phyloP scores from a whole-genome alignment of 2,888 invertebrate species.

The Drymonia ruficornis region DNA sequence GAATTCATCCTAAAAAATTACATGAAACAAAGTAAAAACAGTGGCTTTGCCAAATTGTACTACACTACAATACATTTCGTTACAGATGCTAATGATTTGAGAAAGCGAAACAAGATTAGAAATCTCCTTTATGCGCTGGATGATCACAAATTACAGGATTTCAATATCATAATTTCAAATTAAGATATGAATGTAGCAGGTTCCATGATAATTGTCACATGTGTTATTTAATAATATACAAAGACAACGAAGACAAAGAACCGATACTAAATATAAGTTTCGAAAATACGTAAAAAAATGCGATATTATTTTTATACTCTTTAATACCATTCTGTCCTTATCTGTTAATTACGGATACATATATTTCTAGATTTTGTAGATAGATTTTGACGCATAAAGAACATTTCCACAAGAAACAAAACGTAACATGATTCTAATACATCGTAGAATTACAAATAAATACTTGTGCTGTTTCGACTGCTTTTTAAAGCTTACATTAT shows the following conservation, averaged over 20 bases:
- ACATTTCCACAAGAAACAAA: slow-evolving; percentile 12
- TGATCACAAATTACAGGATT: background rate
- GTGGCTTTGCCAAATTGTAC: slow-evolving; percentile 69
- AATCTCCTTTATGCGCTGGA: background rate
- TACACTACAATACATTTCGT: slow-evolving; percentile 44
- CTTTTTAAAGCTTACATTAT: slow-evolving; percentile 18
- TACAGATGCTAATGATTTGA: background rate
- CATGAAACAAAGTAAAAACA: slow-evolving; percentile 48
- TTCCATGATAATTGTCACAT: no score
- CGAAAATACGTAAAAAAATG: no score
- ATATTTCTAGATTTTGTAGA: background rate
- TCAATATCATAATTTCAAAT: background rate
- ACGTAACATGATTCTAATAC: slow-evolving; percentile 8
- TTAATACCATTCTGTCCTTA: no score
- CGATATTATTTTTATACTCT: no score
- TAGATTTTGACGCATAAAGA: slow-evolving; percentile 10
- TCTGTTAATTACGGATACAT: no score
- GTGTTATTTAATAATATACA: no score
- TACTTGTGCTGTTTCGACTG: slow-evolving; percentile 27
- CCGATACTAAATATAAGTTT: no score
- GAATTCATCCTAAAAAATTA: slow-evolving; percentile 46
- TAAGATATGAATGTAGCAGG: background rate
- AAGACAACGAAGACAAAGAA: no score
- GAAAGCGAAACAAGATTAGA: background rate
- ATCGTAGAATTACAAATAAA: slow-evolving; percentile 19